Percentiles rank a stretch among this genome's conserved stretches.
phyloP scores from a whole-genome alignment of 2,797 vertebrate species.

The Malacoctenus gilli region DNA sequence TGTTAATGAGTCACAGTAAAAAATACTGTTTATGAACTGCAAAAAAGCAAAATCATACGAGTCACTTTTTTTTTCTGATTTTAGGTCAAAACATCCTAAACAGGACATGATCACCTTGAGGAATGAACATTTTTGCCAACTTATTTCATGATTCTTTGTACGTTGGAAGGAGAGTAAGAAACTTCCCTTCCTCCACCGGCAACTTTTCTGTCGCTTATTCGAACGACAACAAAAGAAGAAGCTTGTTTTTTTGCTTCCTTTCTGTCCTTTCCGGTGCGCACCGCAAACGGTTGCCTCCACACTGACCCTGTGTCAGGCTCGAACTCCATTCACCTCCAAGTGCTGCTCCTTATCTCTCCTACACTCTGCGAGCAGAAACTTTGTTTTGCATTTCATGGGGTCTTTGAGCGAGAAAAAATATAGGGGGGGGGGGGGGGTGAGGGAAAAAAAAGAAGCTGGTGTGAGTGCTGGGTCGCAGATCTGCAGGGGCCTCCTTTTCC shows the following conservation, averaged over 20 bases:
- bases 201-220: too few species aligned
- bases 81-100: too few species aligned
- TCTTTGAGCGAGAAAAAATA: conserved; percentile 35
- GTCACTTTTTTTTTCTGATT: too few species aligned
- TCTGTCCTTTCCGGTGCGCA: neutral
- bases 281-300: conserved; percentile 5
- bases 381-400: conserved; percentile 57
- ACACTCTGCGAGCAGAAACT: conserved; percentile 22
- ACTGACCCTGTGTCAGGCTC: too few species aligned
- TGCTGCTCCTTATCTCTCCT: conserved; percentile 21
- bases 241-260: too few species aligned
- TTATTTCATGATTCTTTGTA: too few species aligned
- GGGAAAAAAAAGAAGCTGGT: conserved; percentile 23
- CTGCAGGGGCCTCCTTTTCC: conserved; percentile 58
- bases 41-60: too few species aligned
- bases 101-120: too few species aligned
- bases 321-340: conserved; percentile 5
- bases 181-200: too few species aligned
- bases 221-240: too few species aligned
- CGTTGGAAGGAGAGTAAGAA: too few species aligned
- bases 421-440: neutral
- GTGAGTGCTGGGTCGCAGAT: conserved; percentile 55
- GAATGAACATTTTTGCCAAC: too few species aligned
- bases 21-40: neutral
- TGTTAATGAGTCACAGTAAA: conserved; percentile 3